Conservation (phyloP, 2,888 invertebrate genomes). For the Pachydiplax longipennis region DNA sequence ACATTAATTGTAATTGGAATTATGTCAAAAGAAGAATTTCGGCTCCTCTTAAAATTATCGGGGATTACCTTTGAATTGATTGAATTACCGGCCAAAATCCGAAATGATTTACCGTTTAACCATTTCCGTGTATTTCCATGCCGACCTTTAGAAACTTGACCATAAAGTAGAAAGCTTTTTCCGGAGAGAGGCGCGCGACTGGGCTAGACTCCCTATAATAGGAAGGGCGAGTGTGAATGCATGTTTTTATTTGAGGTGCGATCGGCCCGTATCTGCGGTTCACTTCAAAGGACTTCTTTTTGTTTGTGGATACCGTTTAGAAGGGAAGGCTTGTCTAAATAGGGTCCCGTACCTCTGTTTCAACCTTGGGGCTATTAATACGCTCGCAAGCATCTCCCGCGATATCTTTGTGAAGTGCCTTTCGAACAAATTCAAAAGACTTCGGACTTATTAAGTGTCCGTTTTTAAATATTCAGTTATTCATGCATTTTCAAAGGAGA, state of each 20-base stretch:
- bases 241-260: constrained; percentile 23
- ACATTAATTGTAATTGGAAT: no score
- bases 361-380: constrained; percentile 38
- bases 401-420: background rate
- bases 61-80: no score
- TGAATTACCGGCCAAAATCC: no score
- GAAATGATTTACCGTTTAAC: no score
- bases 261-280: background rate
- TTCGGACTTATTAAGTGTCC: no score
- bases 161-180: no score
- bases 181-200: background rate
- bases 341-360: constrained; percentile 25
- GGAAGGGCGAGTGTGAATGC: background rate
- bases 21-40: no score
- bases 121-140: no score
- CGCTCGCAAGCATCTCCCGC: background rate
- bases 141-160: no score
- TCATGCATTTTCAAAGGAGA: no score
- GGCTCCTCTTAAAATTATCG: no score
- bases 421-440: background rate
- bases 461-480: no score
- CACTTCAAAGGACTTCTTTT: constrained; percentile 16
- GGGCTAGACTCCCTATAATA: background rate
- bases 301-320: constrained; percentile 5
- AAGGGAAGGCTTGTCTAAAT: constrained; percentile 40